Evolutionary conservation across 2,797 vertebrate genomes (phyloP), one percentile per base, ranked within the genome.

Genomic region (Neoniphon sammara): DNA sequence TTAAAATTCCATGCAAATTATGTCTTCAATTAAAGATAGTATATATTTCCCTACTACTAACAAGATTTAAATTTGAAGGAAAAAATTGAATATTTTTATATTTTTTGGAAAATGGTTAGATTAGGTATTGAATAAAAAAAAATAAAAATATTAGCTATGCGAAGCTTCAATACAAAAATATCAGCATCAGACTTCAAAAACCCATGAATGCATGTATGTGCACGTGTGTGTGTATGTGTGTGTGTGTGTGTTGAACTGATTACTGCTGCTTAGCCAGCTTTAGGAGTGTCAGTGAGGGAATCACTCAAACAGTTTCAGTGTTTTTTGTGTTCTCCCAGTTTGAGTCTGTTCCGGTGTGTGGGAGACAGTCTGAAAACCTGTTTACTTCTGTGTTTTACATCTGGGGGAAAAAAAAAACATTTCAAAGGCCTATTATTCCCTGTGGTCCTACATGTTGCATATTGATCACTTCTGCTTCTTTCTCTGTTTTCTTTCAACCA

Each of bases 391-490:
- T 66, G 54, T 12, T 8, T 78, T 69, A n/a, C 65, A 52, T 72
- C 58, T 57, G 70, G 66, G 65, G 7, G 31, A 34, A 34, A 34
- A 34, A 34, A 34, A 73, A 70, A 75, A 59, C 27, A 44, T 56
- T 74, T 67, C 50, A 60, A 63, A 79, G n/a, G 31, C 66, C 18
- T 57, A 31, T 55, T 61, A 42, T 53, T 81, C 75, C 53, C 73
- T 44, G 8, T 7, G 21, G 60, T 52, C 54, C 17, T 71, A 20
- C 31, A 54, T 44, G 58, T 53, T 78, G 63, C 39, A 60, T 62
- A 42, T 72, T 49, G n/a, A 65, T 66, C 66, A 27, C 11, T 10
- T 59, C 58, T 34, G 42, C 25, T 62, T 1, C 5, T 44, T 44
- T 14, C 42, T 44, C 14, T 44, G 12, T 44, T 3, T 68, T n/a